Conservation (phyloP, 2,113 vertebrate genomes). For the Scalopus aquaticus region DNA sequence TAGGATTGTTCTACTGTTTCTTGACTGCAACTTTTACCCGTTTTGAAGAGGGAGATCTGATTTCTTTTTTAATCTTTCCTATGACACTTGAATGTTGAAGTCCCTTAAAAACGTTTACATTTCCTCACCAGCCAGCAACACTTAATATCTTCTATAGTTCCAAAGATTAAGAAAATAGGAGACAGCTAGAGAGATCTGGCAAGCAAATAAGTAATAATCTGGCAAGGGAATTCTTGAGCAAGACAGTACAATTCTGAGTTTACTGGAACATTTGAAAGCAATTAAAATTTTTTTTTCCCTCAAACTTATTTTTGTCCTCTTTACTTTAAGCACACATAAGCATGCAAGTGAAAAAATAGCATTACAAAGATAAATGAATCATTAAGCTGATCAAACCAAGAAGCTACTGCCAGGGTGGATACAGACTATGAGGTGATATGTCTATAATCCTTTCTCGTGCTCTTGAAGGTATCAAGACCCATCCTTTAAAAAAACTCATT, state of each 20-base stretch:
- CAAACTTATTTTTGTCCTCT: constrained; percentile 56
- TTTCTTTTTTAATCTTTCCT: neutral
- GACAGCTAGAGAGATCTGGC: constrained; percentile 46
- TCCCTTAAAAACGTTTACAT: constrained; percentile 47
- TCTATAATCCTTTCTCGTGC: neutral
- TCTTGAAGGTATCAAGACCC: neutral
- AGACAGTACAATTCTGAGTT: constrained; percentile 34
- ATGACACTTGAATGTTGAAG: constrained; percentile 15
- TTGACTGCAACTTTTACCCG: neutral
- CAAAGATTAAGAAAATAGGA: constrained; percentile 53
- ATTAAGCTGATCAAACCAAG: neutral
- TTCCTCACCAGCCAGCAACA: neutral
- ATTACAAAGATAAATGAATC: neutral
- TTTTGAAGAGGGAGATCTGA: neutral
- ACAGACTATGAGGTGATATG: neutral
- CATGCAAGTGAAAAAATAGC: constrained; percentile 49
- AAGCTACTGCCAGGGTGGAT: neutral
- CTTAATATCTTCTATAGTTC: neutral
- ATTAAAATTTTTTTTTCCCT: constrained; percentile 38
- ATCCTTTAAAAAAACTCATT: neutral
- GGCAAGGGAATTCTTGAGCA: constrained; percentile 39
- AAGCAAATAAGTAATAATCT: constrained; percentile 23
- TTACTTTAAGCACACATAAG: constrained; percentile 45
- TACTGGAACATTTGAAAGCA: constrained; percentile 70
- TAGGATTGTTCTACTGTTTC: neutral